phyloP scores from a whole-genome alignment of 2,888 invertebrate species.

The Drosophila colorata region DNA sequence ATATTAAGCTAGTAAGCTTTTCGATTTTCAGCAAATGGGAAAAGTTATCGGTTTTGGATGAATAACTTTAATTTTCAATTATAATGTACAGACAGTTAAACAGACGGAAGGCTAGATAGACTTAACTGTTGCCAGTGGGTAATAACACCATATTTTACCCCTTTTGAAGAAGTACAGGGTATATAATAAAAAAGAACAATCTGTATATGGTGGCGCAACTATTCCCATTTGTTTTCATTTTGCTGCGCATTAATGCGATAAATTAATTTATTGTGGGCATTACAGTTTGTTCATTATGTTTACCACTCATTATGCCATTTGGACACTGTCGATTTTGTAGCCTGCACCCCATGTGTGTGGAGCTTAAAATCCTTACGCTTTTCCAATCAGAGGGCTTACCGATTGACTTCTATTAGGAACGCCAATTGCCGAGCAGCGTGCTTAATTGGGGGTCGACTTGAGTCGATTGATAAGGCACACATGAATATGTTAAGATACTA shows the following conservation, averaged over 20 bases:
- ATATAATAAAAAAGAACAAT: slow-evolving; percentile 6
- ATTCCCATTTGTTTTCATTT: slow-evolving; percentile 24
- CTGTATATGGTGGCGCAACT: slow-evolving; percentile 2
- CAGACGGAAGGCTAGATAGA: no score
- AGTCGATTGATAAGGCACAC: not conserved
- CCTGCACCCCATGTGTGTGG: not conserved
- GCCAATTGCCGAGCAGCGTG: not conserved
- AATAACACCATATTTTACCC: not conserved
- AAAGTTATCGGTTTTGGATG: no score
- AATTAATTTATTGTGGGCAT: slow-evolving; percentile 63
- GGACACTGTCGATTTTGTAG: slow-evolving; percentile 3
- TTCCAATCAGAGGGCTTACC: slow-evolving; percentile 6
- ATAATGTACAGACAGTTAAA: no score
- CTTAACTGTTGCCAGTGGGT: no score
- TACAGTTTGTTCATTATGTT: slow-evolving; percentile 48
- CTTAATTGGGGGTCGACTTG: not conserved
- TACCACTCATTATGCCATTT: slow-evolving; percentile 26
- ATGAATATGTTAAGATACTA: not conserved
- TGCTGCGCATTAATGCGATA: slow-evolving; percentile 65
- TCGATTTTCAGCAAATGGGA: no score
- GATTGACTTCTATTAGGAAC: not conserved
- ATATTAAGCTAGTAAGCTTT: no score
- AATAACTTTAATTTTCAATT: no score
- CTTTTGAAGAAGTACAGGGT: slow-evolving; percentile 1
- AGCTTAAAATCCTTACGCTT: slow-evolving; percentile 9